phyloP scores from a whole-genome alignment of 2,797 vertebrate species.

The Myotis findleyi region DNA sequence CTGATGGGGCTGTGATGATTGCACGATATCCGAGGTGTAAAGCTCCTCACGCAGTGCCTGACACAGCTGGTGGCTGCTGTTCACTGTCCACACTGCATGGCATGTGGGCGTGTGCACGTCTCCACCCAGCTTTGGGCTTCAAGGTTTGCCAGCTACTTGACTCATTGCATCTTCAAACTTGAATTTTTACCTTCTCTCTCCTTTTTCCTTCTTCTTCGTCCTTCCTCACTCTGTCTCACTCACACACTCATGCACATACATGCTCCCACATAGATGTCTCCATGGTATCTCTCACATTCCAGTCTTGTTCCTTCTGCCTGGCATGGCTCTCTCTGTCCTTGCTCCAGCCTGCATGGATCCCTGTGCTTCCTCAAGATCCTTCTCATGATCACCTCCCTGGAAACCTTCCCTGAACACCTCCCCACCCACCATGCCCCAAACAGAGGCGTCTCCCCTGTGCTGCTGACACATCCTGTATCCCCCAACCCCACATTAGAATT shows the following conservation, averaged over 20 bases:
- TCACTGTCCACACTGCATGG: fast-evolving
- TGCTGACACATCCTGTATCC: background rate
- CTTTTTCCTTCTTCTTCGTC: background rate
- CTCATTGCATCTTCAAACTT: background rate
- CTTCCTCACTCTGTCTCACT: background rate
- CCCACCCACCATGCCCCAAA: too few relatives aligned
- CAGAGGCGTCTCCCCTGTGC: background rate
- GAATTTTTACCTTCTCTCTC: background rate
- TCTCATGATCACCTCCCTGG: background rate
- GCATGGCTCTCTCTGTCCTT: background rate
- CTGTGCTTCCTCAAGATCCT: background rate
- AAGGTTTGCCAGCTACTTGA: background rate
- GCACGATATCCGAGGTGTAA: fast-evolving
- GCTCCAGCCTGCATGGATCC: background rate
- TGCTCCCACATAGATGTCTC: background rate
- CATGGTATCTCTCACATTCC: background rate
- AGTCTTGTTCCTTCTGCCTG: background rate
- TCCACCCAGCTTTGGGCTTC: background rate
- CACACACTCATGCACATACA: background rate
- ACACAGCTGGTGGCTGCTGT: too few relatives aligned
- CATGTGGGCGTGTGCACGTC: background rate
- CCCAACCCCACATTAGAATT: background rate
- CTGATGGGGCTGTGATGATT: background rate
- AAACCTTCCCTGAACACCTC: background rate
- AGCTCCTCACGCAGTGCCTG: background rate